These are phyloP conservation scores for Eublepharis macularius DNA, from an alignment of 2,113 vertebrate genomes.

Conservation along the genomic window DNA sequence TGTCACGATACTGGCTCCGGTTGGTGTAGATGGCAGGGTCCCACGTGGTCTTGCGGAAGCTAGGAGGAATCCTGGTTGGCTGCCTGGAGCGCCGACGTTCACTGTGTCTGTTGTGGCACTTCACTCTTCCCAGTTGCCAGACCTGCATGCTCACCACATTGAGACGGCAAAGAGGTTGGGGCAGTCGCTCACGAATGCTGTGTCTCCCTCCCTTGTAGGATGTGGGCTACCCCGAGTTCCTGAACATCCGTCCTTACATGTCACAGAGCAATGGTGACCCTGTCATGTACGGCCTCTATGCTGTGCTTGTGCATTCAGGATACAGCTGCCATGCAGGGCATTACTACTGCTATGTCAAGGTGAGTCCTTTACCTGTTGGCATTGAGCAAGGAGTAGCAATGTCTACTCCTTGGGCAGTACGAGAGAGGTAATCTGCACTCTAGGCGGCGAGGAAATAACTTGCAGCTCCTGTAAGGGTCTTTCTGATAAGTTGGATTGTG, in stretches of 20 bases:
- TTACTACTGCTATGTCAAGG: slow-evolving; percentile 98
- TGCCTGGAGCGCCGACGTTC: neutral
- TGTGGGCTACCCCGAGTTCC: slow-evolving; percentile 89
- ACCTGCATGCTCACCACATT: neutral
- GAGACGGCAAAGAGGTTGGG: neutral
- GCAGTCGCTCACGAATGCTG: neutral
- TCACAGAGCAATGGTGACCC: slow-evolving; percentile 87
- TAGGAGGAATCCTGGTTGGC: neutral
- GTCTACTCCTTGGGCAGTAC: neutral
- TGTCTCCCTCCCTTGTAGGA: slow-evolving; percentile 76
- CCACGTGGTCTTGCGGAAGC: neutral
- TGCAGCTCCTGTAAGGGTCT: neutral
- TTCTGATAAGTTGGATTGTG: neutral
- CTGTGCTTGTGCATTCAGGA: slow-evolving; percentile 94
- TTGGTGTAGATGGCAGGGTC: neutral
- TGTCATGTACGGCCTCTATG: slow-evolving; percentile 88
- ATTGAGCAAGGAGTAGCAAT: rapidly evolving
- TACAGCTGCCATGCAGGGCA: slow-evolving; percentile 94
- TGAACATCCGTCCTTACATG: slow-evolving; percentile 94
- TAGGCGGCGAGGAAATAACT: rapidly evolving
- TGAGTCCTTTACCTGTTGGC: slow-evolving; percentile 34
- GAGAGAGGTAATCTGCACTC: rapidly evolving
- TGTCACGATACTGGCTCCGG: too few species aligned
- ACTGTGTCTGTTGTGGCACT: neutral
- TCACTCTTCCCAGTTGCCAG: neutral